These are phyloP conservation scores for Isaurus tuberculatus DNA, from an alignment of 92 coral and sea anemone species.

Conservation along the genomic window DNA sequence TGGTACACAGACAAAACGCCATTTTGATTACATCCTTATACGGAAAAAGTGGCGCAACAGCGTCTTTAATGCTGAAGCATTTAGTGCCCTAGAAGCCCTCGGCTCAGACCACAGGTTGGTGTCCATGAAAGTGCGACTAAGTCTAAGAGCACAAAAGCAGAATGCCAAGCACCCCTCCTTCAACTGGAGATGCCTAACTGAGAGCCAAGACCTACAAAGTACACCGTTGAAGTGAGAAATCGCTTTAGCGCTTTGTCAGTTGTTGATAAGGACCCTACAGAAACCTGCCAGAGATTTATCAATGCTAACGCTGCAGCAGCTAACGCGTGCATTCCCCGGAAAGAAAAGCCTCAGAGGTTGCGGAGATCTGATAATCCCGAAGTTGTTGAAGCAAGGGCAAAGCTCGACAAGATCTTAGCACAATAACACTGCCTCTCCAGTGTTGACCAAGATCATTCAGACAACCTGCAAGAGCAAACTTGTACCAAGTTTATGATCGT, in stretches of 20 bases:
- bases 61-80: conserved; percentile 48
- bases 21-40: background rate
- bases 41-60: conserved; percentile 59
- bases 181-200: conserved; percentile 46
- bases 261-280: conserved; percentile 7
- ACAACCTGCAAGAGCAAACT: conserved; percentile 1
- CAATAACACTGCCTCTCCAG: conserved; percentile 13
- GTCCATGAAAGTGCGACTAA: background rate
- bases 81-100: conserved; percentile 37
- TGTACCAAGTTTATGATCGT: conserved; percentile 45
- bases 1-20: conserved; percentile 1
- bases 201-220: conserved; percentile 13
- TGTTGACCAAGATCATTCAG: background rate
- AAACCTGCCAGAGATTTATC: conserved; percentile 31
- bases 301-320: conserved; percentile 46
- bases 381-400: conserved; percentile 3
- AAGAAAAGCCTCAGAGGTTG: conserved; percentile 21
- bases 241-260: background rate
- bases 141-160: background rate
- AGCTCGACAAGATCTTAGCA: conserved; percentile 6
- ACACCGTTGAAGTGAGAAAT: conserved; percentile 43
- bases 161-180: conserved; percentile 13
- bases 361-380: conserved; percentile 4
- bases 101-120: conserved; percentile 62
- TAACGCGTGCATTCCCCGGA: conserved; percentile 29